Evolutionary conservation across 1,140 invertebrate genomes (phyloP).

Genomic region (Drosophila hydei): DNA sequence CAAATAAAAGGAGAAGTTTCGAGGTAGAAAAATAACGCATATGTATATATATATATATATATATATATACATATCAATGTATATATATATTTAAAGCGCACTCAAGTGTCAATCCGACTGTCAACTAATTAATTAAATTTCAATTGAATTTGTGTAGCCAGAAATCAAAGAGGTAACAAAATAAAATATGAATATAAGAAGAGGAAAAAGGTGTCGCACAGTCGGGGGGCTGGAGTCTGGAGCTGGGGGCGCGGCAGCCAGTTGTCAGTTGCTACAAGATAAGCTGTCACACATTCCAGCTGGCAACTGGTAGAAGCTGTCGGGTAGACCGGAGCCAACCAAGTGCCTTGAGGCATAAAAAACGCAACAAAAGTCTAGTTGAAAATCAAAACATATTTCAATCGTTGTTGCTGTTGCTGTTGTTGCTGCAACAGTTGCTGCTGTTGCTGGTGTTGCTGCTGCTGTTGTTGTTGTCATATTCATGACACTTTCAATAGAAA

Average conservation of each 20-base stretch:
- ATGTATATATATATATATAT: constrained; percentile 14
- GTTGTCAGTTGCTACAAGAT: constrained; percentile 81
- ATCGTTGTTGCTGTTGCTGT: constrained; percentile 26
- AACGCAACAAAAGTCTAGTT: constrained; percentile 67
- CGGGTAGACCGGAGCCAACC: constrained; percentile 23
- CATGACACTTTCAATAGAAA: constrained; percentile 81
- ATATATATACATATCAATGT: too few species aligned
- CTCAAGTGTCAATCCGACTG: constrained; percentile 76
- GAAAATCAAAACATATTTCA: constrained; percentile 77
- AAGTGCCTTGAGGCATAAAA: constrained; percentile 42
- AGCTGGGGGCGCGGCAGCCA: constrained; percentile 36
- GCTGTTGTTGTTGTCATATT: constrained; percentile 46
- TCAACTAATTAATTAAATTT: constrained; percentile 83
- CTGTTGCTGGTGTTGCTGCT: constrained; percentile 12
- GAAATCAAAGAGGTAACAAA: constrained; percentile 40
- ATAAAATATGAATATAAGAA: constrained; percentile 9
- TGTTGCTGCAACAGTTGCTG: background rate
- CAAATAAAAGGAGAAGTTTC: constrained; percentile 24
- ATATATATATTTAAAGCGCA: constrained; percentile 51
- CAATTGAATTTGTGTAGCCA: constrained; percentile 76
- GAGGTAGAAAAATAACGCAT: constrained; percentile 15
- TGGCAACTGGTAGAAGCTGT: constrained; percentile 40
- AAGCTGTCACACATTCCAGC: constrained; percentile 81
- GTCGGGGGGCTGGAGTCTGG: constrained; percentile 51
- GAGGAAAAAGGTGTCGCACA: constrained; percentile 58